These are phyloP conservation scores for Apodemia mormo DNA, from an alignment of 2,888 invertebrate species.

Conservation along the genomic window DNA sequence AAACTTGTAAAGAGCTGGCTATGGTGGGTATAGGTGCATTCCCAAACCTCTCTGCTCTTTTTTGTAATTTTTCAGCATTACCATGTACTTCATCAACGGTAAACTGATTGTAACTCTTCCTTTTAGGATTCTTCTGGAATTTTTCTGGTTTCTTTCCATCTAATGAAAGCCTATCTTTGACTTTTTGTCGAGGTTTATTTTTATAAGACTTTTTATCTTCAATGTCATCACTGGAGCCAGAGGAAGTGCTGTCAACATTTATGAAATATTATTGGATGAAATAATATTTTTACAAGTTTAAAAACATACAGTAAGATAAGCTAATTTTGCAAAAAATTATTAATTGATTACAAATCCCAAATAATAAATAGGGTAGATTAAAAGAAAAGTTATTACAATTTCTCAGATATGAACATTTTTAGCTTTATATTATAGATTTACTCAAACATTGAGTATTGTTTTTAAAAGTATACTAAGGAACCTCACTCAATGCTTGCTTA, in stretches of 20 bases:
- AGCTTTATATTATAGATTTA: too few species aligned
- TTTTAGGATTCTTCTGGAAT: slow-evolving; percentile 77
- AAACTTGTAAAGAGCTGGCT: slow-evolving; percentile 68
- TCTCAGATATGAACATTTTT: too few species aligned
- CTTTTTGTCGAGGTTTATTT: slow-evolving; percentile 72
- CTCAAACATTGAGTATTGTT: too few species aligned
- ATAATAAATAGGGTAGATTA: too few species aligned
- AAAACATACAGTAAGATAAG: too few species aligned
- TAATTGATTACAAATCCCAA: too few species aligned
- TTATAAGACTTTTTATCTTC: slow-evolving; percentile 72
- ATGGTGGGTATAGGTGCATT: slow-evolving; percentile 73
- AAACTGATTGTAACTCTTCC: slow-evolving; percentile 85
- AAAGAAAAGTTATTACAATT: too few species aligned
- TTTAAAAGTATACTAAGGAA: too few species aligned
- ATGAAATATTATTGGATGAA: slow-evolving; percentile 14
- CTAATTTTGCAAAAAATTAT: too few species aligned
- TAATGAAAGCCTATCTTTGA: slow-evolving; percentile 81
- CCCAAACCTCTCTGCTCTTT: slow-evolving; percentile 94
- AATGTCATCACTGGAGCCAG: slow-evolving; percentile 78
- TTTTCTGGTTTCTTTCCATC: slow-evolving; percentile 70
- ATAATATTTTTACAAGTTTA: not conserved
- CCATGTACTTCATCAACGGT: slow-evolving; percentile 85
- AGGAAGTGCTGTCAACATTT: slow-evolving; percentile 72
- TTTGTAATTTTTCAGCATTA: slow-evolving; percentile 90
- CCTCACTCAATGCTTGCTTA: too few species aligned